These are phyloP conservation scores for Forbesichthys papilliferus DNA, from an alignment of 2,113 vertebrate genomes.

Conservation along the genomic window DNA sequence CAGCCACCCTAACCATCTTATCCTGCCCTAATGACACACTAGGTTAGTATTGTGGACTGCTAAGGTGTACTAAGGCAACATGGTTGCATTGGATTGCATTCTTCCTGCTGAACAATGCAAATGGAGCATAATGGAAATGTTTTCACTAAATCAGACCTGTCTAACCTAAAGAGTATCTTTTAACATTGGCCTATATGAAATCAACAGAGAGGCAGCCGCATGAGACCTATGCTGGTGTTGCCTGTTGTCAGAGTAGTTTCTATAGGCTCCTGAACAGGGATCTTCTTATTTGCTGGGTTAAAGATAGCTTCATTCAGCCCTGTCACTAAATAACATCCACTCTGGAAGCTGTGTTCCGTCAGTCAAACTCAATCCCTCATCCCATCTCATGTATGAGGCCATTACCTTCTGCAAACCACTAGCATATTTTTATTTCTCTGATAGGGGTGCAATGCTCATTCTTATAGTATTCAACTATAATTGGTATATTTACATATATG, in stretches of 20 bases:
- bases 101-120: slow-evolving; percentile 10
- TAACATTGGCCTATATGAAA: not conserved
- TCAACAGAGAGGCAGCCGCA: slow-evolving; percentile 1
- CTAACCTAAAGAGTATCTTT: not conserved
- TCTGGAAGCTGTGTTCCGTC: slow-evolving; percentile 27
- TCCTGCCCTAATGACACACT: no score
- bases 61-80: no score
- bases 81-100: slow-evolving; percentile 17
- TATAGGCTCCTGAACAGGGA: slow-evolving; percentile 7
- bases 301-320: slow-evolving; percentile 35
- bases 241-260: slow-evolving; percentile 17
- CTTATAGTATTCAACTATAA: slow-evolving; percentile 1
- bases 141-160: not conserved
- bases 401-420: slow-evolving; percentile 36
- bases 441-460: slow-evolving; percentile 9
- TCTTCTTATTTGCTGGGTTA: slow-evolving; percentile 41
- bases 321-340: slow-evolving; percentile 29
- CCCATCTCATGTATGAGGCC: slow-evolving; percentile 37
- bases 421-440: slow-evolving; percentile 32
- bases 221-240: slow-evolving; percentile 6
- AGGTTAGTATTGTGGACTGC: no score
- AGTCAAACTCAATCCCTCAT: slow-evolving; percentile 28
- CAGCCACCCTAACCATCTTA: no score
- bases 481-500: not conserved
- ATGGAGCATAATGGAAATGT: slow-evolving; percentile 13